Evolutionary conservation across 2,797 vertebrate species (phyloP).

Genomic region (Scolopax rusticola): DNA sequence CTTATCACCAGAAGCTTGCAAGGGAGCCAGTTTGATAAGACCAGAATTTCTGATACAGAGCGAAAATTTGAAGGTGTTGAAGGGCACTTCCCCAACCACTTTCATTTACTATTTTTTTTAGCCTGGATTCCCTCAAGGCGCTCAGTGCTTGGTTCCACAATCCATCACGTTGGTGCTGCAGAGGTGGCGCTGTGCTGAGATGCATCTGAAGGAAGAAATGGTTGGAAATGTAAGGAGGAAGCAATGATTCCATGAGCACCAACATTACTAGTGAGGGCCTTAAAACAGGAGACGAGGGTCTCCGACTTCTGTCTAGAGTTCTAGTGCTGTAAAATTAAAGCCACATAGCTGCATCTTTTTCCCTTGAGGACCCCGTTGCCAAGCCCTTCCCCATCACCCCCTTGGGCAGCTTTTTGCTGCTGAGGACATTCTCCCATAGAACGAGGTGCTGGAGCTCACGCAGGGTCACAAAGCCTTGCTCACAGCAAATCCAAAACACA

Average conservation of each 20-base stretch:
- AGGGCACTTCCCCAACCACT: not conserved
- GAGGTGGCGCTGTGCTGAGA: not conserved
- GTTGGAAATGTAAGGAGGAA: not conserved
- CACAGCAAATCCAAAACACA: not conserved
- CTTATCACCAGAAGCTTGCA: not conserved
- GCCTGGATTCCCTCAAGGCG: not conserved
- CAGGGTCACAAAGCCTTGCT: not conserved
- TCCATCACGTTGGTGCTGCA: fast-evolving
- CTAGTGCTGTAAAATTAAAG: not conserved
- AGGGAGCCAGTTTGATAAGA: not conserved
- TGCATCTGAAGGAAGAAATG: not conserved
- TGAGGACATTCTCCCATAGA: not conserved
- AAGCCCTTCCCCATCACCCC: not conserved
- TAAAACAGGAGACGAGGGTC: not conserved
- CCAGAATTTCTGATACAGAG: not conserved
- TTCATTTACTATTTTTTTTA: not conserved
- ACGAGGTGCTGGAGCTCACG: not conserved
- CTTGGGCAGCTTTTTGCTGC: not conserved
- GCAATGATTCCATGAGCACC: not conserved
- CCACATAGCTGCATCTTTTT: not conserved
- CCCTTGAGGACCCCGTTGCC: fast-evolving
- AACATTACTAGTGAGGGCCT: not conserved
- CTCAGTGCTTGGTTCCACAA: not conserved
- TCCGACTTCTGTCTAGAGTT: not conserved
- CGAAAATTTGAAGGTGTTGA: not conserved